A percentile compares a stretch with the other conserved stretches of the same genome.
Conservation (phyloP, 2,113 vertebrate genomes). For the Rhinolophus sinicus region DNA sequence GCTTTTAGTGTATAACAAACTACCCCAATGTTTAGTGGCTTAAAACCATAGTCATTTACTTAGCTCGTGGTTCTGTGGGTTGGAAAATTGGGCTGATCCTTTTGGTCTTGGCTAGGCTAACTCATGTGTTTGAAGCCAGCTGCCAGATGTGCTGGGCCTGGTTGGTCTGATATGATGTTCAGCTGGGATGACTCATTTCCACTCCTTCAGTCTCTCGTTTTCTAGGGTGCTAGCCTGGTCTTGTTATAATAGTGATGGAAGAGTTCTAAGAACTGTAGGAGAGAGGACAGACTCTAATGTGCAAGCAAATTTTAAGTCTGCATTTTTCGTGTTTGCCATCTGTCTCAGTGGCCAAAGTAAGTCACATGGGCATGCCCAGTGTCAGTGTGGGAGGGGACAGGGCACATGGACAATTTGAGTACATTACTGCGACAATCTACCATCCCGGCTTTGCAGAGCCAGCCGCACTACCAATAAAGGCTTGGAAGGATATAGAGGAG, state of each 20-base stretch:
- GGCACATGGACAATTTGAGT: neutral
- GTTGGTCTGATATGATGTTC: neutral
- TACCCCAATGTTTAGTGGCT: neutral
- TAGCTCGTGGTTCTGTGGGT: constrained; percentile 1
- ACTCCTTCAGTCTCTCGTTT: neutral
- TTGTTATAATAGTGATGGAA: neutral
- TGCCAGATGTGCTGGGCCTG: neutral
- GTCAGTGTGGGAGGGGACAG: neutral
- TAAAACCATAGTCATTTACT: neutral
- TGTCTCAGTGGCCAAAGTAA: neutral
- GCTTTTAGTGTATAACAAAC: neutral
- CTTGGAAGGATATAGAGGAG: neutral
- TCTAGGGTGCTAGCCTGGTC: neutral
- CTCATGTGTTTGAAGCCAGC: neutral
- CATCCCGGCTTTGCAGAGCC: neutral
- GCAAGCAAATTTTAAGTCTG: neutral
- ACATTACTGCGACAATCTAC: neutral
- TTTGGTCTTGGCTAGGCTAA: neutral
- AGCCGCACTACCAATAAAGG: neutral
- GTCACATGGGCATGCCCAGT: neutral
- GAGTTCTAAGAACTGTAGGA: neutral
- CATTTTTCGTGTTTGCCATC: constrained; percentile 17
- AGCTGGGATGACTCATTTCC: neutral
- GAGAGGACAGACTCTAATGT: neutral
- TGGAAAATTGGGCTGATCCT: neutral